These are phyloP conservation scores for Megamerina dolium DNA, from an alignment of 2,888 invertebrate genomes.

Conservation along the genomic window DNA sequence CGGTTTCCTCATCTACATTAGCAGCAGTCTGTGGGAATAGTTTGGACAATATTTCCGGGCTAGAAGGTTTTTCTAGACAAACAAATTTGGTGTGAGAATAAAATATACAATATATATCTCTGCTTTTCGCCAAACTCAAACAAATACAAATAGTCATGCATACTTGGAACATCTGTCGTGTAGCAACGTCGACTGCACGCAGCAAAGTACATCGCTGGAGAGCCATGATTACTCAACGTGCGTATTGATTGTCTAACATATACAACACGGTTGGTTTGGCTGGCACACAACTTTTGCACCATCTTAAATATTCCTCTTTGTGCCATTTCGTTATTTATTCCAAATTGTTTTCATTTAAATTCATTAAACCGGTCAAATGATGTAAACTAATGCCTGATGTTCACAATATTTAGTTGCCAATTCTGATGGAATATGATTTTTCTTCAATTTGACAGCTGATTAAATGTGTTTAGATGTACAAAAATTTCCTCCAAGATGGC, in stretches of 20 bases:
- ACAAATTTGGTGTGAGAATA: no score
- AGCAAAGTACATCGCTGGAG: no score
- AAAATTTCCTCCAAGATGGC: no score
- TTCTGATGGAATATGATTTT: no score
- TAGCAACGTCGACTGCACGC: slow-evolving; percentile 3
- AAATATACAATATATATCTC: no score
- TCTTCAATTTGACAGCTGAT: no score
- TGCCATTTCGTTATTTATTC: slow-evolving; percentile 14
- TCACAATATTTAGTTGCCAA: no score
- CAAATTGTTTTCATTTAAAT: no score
- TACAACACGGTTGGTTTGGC: not conserved
- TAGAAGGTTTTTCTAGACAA: slow-evolving; percentile 18
- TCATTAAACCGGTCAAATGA: slow-evolving; percentile 12
- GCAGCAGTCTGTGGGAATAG: slow-evolving; percentile 56
- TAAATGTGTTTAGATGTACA: no score
- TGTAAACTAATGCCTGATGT: no score
- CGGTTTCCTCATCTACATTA: slow-evolving; percentile 51
- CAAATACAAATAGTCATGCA: no score
- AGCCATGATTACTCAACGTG: slow-evolving; percentile 16
- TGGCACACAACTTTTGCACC: slow-evolving; percentile 9
- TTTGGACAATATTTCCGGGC: slow-evolving; percentile 51
- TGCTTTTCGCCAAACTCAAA: no score
- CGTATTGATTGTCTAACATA: slow-evolving; percentile 7
- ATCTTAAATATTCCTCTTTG: slow-evolving; percentile 16
- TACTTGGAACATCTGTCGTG: slow-evolving; percentile 26